Evolutionary conservation across 2,888 invertebrate genomes (phyloP).

Genomic region (Incurvaria masculella): DNA sequence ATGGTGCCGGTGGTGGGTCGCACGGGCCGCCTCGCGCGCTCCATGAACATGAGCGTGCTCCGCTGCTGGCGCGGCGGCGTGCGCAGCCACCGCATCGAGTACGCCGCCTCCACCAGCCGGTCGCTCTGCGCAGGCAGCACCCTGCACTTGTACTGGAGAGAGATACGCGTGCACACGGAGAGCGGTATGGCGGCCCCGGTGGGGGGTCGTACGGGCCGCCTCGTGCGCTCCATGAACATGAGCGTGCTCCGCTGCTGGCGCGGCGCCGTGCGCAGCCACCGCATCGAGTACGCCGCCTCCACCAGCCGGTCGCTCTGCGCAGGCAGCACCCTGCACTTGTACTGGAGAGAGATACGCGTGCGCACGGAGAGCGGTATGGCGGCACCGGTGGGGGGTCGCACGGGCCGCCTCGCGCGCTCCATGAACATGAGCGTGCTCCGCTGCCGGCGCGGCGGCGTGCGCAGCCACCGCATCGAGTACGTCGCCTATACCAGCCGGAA

Average conservation of each 20-base stretch:
- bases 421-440: slow-evolving; percentile 40
- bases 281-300: slow-evolving; percentile 36
- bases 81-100: slow-evolving; percentile 34
- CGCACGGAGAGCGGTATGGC: slow-evolving; percentile 49
- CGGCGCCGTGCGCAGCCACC: slow-evolving; percentile 26
- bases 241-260: slow-evolving; percentile 31
- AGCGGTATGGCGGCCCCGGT: slow-evolving; percentile 48
- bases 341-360: slow-evolving; percentile 19
- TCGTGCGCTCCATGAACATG: slow-evolving; percentile 42
- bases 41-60: slow-evolving; percentile 41
- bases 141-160: neutral
- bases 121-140: slow-evolving; percentile 30
- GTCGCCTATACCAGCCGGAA: slow-evolving; percentile 31
- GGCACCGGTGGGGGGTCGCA: slow-evolving; percentile 44
- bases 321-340: neutral
- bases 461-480: slow-evolving; percentile 37
- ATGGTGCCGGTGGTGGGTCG: slow-evolving; percentile 44
- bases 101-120: slow-evolving; percentile 35
- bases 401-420: slow-evolving; percentile 41
- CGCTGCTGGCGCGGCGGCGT: slow-evolving; percentile 23
- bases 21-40: slow-evolving; percentile 42
- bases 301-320: slow-evolving; percentile 39
- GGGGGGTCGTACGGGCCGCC: slow-evolving; percentile 42
- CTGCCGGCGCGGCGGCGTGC: slow-evolving; percentile 21
- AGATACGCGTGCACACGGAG: slow-evolving; percentile 35